These are phyloP conservation scores for Lasius fuliginosus DNA, from an alignment of 2,888 invertebrate species.

Conservation along the genomic window DNA sequence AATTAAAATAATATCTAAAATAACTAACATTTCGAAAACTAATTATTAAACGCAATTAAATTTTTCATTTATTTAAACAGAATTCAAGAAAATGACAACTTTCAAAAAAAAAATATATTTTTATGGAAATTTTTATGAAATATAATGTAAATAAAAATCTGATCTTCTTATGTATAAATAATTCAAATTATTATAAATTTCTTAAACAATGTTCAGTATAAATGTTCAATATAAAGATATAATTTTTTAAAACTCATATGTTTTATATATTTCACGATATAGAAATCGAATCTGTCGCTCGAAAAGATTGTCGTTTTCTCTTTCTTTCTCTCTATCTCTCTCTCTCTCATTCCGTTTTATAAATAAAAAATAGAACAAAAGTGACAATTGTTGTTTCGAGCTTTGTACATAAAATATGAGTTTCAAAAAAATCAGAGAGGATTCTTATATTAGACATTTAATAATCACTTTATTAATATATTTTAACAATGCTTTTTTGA, in stretches of 20 bases:
- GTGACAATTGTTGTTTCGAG: neutral
- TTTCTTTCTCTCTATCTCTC: too few relatives aligned
- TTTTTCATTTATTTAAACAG: neutral
- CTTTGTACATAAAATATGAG: neutral
- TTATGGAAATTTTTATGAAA: neutral
- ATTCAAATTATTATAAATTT: neutral
- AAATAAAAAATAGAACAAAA: neutral
- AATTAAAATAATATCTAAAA: constrained; percentile 1
- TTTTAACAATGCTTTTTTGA: neutral
- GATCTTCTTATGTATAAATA: neutral
- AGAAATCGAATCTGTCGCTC: neutral
- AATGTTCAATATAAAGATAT: neutral
- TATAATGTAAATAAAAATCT: neutral
- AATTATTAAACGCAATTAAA: neutral
- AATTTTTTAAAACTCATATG: neutral
- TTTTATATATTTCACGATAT: neutral
- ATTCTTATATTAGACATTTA: neutral
- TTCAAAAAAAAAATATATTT: neutral
- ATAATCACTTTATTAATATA: neutral
- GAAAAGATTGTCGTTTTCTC: neutral
- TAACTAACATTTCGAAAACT: neutral
- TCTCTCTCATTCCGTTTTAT: neutral
- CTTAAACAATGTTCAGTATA: neutral
- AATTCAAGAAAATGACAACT: neutral
- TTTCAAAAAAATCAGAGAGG: neutral